Evolutionary conservation across 2,888 invertebrate species (phyloP).

Genomic region (Griposia aprilina): DNA sequence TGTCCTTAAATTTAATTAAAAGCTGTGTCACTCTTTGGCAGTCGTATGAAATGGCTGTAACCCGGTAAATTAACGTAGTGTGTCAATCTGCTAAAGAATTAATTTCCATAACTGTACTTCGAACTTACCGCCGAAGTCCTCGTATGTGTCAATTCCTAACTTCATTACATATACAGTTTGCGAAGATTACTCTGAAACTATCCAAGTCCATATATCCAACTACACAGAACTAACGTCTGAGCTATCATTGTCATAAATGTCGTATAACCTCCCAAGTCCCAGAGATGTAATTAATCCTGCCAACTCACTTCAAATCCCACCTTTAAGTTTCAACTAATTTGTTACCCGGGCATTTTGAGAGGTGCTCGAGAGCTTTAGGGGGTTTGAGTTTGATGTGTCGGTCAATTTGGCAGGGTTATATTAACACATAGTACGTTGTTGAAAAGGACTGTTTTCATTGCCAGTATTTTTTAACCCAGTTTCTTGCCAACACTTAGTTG

Average conservation of each 20-base stretch:
- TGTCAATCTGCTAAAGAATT: slow-evolving; percentile 3
- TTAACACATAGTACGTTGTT: neutral
- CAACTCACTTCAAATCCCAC: slow-evolving; percentile 49
- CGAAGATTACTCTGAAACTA: slow-evolving; percentile 30
- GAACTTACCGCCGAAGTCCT: neutral
- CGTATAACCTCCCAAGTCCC: slow-evolving; percentile 16
- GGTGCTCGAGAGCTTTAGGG: slow-evolving; percentile 4
- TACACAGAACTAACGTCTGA: slow-evolving; percentile 15
- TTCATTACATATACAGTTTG: slow-evolving; percentile 22
- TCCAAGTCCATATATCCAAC: slow-evolving; percentile 40
- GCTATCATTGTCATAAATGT: slow-evolving; percentile 42
- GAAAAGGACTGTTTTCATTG: neutral
- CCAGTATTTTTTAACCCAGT: neutral
- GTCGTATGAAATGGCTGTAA: neutral
- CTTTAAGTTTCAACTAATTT: slow-evolving; percentile 57
- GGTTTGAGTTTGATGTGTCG: slow-evolving; percentile 1
- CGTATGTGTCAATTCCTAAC: slow-evolving; percentile 7
- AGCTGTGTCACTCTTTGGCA: neutral
- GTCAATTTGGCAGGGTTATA: slow-evolving; percentile 30
- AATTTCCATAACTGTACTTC: neutral
- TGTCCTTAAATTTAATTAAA: neutral
- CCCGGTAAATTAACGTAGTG: neutral
- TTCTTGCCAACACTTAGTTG: neutral
- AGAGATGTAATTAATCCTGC: slow-evolving; percentile 48
- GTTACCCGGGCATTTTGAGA: slow-evolving; percentile 41